Percentiles rank a stretch among this genome's conserved stretches.
phyloP scores from a whole-genome alignment of 1,140 invertebrate genomes.

The Bradysia coprophila region DNA sequence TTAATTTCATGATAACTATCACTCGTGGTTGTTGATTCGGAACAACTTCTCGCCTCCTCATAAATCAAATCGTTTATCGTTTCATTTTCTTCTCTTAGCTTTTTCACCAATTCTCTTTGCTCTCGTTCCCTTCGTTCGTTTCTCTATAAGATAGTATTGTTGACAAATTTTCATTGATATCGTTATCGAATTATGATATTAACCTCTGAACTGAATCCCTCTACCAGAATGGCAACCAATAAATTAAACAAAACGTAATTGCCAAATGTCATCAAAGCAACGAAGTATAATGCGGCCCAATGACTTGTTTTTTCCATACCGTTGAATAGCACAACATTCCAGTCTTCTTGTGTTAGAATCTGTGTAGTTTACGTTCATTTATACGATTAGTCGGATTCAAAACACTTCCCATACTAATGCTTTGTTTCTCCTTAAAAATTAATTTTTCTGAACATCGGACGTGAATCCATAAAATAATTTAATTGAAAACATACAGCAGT shows the following conservation, averaged over 20 bases:
- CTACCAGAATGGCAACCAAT: constrained; percentile 95
- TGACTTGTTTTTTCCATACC: constrained; percentile 99
- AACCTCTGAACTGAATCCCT: constrained; percentile 97
- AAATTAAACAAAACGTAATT: constrained; percentile 99
- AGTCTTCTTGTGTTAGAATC: constrained; percentile 99
- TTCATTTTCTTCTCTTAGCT: constrained; percentile 38
- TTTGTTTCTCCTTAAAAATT: too few species aligned
- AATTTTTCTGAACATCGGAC: too few species aligned
- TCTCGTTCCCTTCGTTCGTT: constrained; percentile 73
- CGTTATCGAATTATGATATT: too few species aligned
- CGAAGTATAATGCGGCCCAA: constrained; percentile 98
- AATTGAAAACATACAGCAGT: too few species aligned
- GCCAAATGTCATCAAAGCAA: constrained; percentile 98
- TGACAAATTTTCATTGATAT: too few species aligned
- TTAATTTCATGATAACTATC: constrained; percentile 24
- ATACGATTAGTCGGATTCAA: too few species aligned
- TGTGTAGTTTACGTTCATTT: too few species aligned
- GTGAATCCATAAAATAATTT: too few species aligned
- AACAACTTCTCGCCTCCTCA: constrained; percentile 30
- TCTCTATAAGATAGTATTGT: constrained; percentile 30
- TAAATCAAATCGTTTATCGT: constrained; percentile 35
- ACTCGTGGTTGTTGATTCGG: constrained; percentile 21
- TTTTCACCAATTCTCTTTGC: constrained; percentile 62
- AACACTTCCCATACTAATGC: too few species aligned
- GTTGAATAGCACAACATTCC: constrained; percentile 98